These are phyloP conservation scores for Archips xylosteana DNA, from an alignment of 2,888 invertebrate species.

Conservation along the genomic window DNA sequence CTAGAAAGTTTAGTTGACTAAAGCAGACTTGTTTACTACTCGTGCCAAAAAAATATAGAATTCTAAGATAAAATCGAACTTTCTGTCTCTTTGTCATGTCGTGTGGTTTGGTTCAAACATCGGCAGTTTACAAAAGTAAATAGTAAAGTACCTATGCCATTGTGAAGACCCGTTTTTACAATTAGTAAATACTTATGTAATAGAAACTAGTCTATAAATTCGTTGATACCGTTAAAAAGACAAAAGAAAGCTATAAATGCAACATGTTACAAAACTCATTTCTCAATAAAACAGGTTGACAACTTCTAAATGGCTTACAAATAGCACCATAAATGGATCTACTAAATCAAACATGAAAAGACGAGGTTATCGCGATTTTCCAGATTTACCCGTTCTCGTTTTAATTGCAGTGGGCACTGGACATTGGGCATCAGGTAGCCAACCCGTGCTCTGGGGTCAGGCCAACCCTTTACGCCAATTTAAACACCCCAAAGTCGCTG, in stretches of 20 bases:
- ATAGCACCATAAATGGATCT: constrained; percentile 59
- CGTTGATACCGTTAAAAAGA: constrained; percentile 29
- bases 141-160: background rate
- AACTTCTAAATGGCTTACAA: constrained; percentile 52
- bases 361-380: constrained; percentile 81
- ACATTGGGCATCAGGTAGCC: constrained; percentile 74
- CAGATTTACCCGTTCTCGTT: constrained; percentile 78
- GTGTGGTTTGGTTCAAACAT: background rate
- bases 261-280: background rate
- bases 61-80: background rate
- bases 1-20: too few species aligned
- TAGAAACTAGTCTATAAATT: constrained; percentile 2
- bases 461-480: constrained; percentile 80
- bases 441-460: constrained; percentile 79
- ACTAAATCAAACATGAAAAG: constrained; percentile 57
- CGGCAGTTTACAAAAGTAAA: background rate
- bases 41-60: too few species aligned
- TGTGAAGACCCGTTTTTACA: background rate
- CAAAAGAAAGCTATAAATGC: background rate
- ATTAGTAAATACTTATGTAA: background rate
- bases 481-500: constrained; percentile 81
- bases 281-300: constrained; percentile 4
- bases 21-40: too few species aligned
- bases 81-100: background rate
- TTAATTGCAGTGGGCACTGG: constrained; percentile 75